A percentile compares a stretch with the other conserved stretches of the same genome.
These are phyloP conservation scores for Altica lythri DNA, from an alignment of 2,888 invertebrate species.

Conservation along the genomic window DNA sequence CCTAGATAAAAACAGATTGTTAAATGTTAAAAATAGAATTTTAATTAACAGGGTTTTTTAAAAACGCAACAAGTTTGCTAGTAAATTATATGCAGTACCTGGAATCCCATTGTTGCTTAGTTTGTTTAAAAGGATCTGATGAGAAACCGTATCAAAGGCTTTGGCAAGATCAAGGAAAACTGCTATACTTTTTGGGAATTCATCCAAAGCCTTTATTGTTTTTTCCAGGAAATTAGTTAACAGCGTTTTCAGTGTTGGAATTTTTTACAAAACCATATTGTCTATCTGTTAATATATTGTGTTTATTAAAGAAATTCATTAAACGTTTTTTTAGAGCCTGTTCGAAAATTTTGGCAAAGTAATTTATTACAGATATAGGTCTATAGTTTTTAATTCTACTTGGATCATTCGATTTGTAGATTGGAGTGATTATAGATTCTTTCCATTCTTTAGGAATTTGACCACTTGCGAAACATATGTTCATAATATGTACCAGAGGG, in stretches of 20 bases:
- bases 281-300: conserved; percentile 14
- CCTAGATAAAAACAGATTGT: no score
- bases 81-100: conserved; percentile 4
- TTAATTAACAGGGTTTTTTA: no score
- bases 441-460: conserved; percentile 18
- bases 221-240: conserved; percentile 11
- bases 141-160: conserved; percentile 14
- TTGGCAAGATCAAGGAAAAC: conserved; percentile 15
- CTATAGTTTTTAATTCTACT: conserved; percentile 11
- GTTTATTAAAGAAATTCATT: conserved; percentile 6
- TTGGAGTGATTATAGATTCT: conserved; percentile 12
- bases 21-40: no score
- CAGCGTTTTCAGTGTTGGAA: conserved; percentile 15
- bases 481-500: conserved; percentile 18
- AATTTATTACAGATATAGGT: conserved; percentile 20
- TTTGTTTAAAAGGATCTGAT: conserved; percentile 4
- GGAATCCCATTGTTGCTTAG: conserved; percentile 11
- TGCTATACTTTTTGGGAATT: conserved; percentile 9
- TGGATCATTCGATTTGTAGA: conserved; percentile 11
- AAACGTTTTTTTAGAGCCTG: conserved; percentile 6
- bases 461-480: conserved; percentile 10
- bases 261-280: conserved; percentile 22
- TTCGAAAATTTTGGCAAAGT: conserved; percentile 18
- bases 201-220: conserved; percentile 11
- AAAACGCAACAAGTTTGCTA: no score